Evolutionary conservation across 92 coral and sea anemone genomes (phyloP), one percentile per base, ranked within the genome.

Genomic region (Paragorgia papillata): DNA sequence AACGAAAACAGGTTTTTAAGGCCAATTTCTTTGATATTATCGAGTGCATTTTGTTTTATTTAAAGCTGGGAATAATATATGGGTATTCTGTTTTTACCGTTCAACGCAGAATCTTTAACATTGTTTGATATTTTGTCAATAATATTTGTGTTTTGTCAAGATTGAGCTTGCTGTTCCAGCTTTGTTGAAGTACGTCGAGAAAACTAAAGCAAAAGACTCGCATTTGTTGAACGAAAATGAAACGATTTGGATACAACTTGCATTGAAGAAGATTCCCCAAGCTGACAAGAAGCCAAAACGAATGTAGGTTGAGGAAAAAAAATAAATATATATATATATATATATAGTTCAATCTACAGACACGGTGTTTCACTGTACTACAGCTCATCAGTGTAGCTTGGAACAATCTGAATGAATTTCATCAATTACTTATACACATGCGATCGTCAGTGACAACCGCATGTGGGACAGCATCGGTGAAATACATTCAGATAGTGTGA

Each of bases 101-200:
- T 7, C 7, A 46, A 46, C 53, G 2, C n/a, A 46, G 15, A 46
- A 7, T 46, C 7, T 46, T 46, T 7, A n/a, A 46, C 15, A 46
- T 46, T 46, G 15, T 15, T 2, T 46, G n/a, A 2, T 46, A 46
- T 6, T 46, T n/a, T 46, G n/a, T 37, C 17, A 46, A 46, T 2
- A 15, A 46, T 46, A 46, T 46, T 46, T 46, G 14, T 46, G 53
- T 46, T 37, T 46, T 46, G 12, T 69, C 2, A 8, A 90, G 99
- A 97, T 95, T 15, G 85, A 89, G 62, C 40, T 80, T 25, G 99
- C 97, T 1, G 90, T 95, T 21, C 88, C 91, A 57, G 95, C 99
- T 21, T 87, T 95, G 40, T 40, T 95, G 74, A 86, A 84, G 53
- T 82, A 91, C 37, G 84, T 82, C 8, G 76, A 80, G 48, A 79